A percentile compares a stretch with the other conserved stretches of the same genome.
These are phyloP conservation scores for Trematomus bernacchii DNA, from an alignment of 2,797 vertebrate species.

Conservation along the genomic window DNA sequence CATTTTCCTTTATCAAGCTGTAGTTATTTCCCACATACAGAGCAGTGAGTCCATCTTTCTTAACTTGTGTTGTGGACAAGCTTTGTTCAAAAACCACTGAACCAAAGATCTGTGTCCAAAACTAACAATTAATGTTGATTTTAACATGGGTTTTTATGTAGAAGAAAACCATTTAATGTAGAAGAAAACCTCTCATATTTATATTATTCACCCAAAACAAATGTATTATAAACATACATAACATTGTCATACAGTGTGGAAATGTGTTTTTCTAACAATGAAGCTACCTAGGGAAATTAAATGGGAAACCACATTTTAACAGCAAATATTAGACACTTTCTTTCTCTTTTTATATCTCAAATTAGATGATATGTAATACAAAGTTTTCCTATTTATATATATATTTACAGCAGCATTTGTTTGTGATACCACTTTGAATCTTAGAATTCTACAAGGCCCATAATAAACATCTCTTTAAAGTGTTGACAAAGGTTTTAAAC, in stretches of 20 bases:
- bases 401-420: neutral
- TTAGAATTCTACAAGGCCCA: neutral
- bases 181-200: neutral
- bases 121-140: slow-evolving; percentile 18
- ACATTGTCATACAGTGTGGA: neutral
- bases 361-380: neutral
- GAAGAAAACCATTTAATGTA: slow-evolving; percentile 4
- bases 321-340: neutral
- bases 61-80: slow-evolving; percentile 26
- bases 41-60: slow-evolving; percentile 13
- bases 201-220: neutral
- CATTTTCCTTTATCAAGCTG: slow-evolving; percentile 15
- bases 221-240: too few relatives aligned
- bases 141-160: slow-evolving; percentile 4
- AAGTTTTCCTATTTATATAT: neutral
- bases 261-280: neutral
- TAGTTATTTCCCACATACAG: slow-evolving; percentile 14
- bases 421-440: neutral
- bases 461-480: slow-evolving; percentile 12
- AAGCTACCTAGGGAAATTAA: neutral
- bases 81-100: slow-evolving; percentile 41
- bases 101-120: slow-evolving; percentile 36
- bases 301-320: neutral
- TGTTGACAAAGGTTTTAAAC: slow-evolving; percentile 83
- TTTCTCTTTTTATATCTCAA: neutral